Evolutionary conservation across 2,113 vertebrate species (phyloP).

Genomic region (Hirundichthys speculiger): DNA sequence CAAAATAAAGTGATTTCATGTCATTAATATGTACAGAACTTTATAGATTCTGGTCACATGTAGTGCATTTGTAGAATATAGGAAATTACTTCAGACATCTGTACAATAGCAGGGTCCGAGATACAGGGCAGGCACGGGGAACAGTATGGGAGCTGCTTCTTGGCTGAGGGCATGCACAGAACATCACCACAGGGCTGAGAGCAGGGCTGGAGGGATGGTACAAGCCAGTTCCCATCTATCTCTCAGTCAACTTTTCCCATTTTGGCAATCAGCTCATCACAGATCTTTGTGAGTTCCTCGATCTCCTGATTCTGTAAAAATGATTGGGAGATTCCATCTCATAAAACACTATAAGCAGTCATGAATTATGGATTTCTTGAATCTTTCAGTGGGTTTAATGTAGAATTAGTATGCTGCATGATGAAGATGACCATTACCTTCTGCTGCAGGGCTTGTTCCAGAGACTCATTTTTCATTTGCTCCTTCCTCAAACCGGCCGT

Average conservation of each 20-base stretch:
- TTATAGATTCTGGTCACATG: conserved; percentile 31
- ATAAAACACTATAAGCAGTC: background rate
- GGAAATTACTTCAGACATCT: conserved; percentile 40
- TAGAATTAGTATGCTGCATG: background rate
- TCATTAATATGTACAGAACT: conserved; percentile 29
- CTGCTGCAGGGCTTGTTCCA: conserved; percentile 93
- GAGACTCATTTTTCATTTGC: conserved; percentile 97
- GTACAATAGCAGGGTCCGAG: conserved; percentile 49
- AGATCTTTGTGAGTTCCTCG: conserved; percentile 98
- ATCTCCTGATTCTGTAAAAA: conserved; percentile 93
- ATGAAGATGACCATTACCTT: conserved; percentile 81
- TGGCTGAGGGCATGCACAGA: conserved; percentile 50
- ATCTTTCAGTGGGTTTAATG: background rate
- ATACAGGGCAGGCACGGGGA: conserved; percentile 29
- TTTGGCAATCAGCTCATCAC: conserved; percentile 97
- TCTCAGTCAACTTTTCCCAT: conserved; percentile 89
- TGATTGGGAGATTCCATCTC: background rate
- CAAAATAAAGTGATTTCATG: conserved; percentile 36
- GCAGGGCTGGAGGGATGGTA: conserved; percentile 17
- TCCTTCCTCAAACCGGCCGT: conserved; percentile 92
- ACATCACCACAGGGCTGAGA: conserved; percentile 5
- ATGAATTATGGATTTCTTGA: no score
- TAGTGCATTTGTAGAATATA: conserved; percentile 55
- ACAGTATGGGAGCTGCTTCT: conserved; percentile 26
- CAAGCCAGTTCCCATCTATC: conserved; percentile 33